Base-by-base conservation (phyloP, 2,888 invertebrate genomes). In the Erebia ligea region DNA sequence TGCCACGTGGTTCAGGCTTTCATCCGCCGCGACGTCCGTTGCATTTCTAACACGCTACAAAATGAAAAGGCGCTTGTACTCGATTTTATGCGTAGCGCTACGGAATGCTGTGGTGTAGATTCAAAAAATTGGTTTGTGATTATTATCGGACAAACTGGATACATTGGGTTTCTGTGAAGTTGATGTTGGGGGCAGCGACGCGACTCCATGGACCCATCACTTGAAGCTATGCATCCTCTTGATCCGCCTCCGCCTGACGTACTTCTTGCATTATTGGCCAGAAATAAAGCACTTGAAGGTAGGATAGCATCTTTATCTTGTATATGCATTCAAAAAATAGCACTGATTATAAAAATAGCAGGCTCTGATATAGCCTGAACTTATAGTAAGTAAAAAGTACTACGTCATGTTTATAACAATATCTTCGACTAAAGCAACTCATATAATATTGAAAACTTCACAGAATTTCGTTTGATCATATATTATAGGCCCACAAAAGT, bases 231-330 rank as follows among this genome's bases (percentile, higher is more conserved):
- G 88, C 91, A 91, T 76, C 86, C 88, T 63, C 80, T 92, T 67
- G 91, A 92, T 71, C 92, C 92, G 81, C 97, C 97, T 73, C 97
- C 96, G 86, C 97, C 97, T 25, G 98, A 98, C 84, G 97, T 98
- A 77, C 94, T 98, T 68, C 94, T 98, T 63, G 97, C 98, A 13
- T 94, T 98, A 70, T 94, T 98, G 73, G 97, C 97, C 54, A 95
- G 97, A 85, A 98, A 98, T 90, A 97, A 98, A 90, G 96, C 97
- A 73, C 94, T 98, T 62, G 98, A 98, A 97, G 98, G 98, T 98
- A 94, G 94, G 95, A 80, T 11, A 19, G 56, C 19, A 13, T 4
- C 25, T 57, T 17, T 59, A 13, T 13, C 3, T 13, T 19, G 54
- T 17, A 19, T 54, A 19, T 54, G 54, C 17, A 54, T 54, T 19